phyloP scores from a whole-genome alignment of 2,888 invertebrate genomes.

The Electrophaes corylata region DNA sequence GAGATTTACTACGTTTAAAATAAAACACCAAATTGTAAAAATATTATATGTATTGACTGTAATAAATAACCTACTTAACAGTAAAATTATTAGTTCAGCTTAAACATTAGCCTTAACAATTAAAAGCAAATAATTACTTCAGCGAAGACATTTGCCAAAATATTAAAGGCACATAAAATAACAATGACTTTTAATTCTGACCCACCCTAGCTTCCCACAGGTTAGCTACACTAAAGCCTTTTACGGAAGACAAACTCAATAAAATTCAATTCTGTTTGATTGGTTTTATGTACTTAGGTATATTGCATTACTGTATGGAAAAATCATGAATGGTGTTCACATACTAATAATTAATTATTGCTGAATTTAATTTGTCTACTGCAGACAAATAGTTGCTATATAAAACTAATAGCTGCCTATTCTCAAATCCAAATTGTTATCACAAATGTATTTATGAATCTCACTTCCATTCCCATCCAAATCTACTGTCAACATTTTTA shows the following conservation, averaged over 20 bases:
- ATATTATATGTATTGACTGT: neutral
- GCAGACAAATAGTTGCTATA: conserved; percentile 4
- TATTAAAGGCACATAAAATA: neutral
- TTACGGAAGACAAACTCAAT: too few relatives aligned
- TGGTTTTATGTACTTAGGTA: too few relatives aligned
- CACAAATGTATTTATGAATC: conserved; percentile 65
- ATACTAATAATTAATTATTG: too few relatives aligned
- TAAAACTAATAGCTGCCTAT: conserved; percentile 69
- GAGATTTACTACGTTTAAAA: neutral
- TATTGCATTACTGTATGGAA: too few relatives aligned
- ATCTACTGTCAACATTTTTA: conserved; percentile 72
- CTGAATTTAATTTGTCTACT: neutral
- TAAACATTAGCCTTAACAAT: neutral
- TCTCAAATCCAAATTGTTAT: conserved; percentile 75
- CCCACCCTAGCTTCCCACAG: neutral
- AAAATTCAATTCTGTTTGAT: too few relatives aligned
- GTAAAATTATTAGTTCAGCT: neutral
- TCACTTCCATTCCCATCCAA: conserved; percentile 63
- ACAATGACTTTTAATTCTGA: neutral
- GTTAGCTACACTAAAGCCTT: too few relatives aligned
- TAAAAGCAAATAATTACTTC: too few relatives aligned
- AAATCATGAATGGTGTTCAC: too few relatives aligned
- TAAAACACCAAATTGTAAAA: neutral
- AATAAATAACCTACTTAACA: neutral
- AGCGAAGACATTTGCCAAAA: too few relatives aligned